phyloP scores from a whole-genome alignment of 2,113 vertebrate genomes.

The Antechinus stuartii region DNA sequence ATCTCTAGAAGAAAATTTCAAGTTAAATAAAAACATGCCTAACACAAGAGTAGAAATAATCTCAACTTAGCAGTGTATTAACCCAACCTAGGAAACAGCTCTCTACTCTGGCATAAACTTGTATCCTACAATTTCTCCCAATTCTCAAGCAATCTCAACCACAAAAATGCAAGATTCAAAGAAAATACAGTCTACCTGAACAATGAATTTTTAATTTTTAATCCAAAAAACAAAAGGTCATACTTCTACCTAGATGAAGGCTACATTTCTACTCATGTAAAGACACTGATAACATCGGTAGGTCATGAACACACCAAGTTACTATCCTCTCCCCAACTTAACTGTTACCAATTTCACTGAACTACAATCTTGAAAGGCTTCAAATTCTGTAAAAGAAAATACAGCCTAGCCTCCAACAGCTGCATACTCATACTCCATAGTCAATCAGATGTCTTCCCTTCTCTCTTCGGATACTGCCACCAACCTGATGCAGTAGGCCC shows the following conservation, averaged over 20 bases:
- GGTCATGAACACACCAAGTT: slow-evolving; percentile 44
- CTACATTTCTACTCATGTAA: slow-evolving; percentile 39
- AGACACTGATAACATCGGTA: slow-evolving; percentile 52
- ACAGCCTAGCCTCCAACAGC: slow-evolving; percentile 34
- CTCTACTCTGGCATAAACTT: slow-evolving; percentile 46
- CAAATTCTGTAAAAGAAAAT: neutral
- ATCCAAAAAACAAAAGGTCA: slow-evolving; percentile 24
- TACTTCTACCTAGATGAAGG: slow-evolving; percentile 1
- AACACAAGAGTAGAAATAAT: slow-evolving; percentile 54
- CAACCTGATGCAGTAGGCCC: too few relatives aligned
- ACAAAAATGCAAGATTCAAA: neutral
- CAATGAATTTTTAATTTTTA: slow-evolving; percentile 42
- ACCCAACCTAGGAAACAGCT: slow-evolving; percentile 62
- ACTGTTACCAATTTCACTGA: slow-evolving; percentile 61
- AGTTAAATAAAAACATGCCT: slow-evolving; percentile 69
- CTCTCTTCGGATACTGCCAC: neutral
- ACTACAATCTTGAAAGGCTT: slow-evolving; percentile 51
- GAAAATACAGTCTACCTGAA: neutral
- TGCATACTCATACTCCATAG: neutral
- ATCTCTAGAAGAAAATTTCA: slow-evolving; percentile 48
- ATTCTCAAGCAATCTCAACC: slow-evolving; percentile 21
- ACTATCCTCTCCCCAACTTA: slow-evolving; percentile 63
- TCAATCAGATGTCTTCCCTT: neutral
- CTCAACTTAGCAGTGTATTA: slow-evolving; percentile 61
- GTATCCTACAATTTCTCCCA: neutral